Conservation (phyloP, 35 echinoderm and acorn worm species). For the Strongylocentrotus purpuratus region DNA sequence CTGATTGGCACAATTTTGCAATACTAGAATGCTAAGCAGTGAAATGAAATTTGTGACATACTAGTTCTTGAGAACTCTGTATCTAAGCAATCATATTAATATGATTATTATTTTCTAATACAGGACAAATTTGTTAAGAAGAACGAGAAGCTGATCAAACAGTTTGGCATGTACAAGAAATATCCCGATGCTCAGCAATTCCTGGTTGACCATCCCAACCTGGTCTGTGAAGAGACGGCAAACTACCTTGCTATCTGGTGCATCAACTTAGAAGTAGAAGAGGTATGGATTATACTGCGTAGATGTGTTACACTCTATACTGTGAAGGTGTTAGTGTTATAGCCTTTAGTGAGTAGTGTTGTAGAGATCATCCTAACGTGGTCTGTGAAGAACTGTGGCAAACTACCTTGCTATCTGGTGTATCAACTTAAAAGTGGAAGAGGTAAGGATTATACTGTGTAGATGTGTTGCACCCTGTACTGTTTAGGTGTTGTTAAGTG, state of each 20-base stretch:
- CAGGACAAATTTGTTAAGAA: conserved; percentile 94
- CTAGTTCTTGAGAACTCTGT: too few relatives aligned
- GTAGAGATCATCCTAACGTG: conserved; percentile 65
- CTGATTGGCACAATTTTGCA: too few relatives aligned
- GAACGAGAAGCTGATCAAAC: conserved; percentile 86
- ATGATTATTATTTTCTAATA: not conserved
- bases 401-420: conserved; percentile 97
- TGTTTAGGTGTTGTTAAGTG: too few relatives aligned
- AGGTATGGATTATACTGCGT: conserved; percentile 56
- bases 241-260: conserved; percentile 98
- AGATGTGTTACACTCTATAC: not conserved
- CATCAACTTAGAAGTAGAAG: conserved; percentile 86
- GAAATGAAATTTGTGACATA: too few relatives aligned
- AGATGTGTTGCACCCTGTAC: not conserved
- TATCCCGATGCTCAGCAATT: conserved; percentile 76
- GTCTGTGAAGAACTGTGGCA: conserved; percentile 91
- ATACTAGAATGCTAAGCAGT: too few relatives aligned
- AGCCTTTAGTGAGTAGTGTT: too few relatives aligned
- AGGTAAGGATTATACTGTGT: conserved; percentile 65
- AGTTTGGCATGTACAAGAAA: conserved; percentile 88
- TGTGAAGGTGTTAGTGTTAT: not conserved
- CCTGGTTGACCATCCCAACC: conserved; percentile 67
- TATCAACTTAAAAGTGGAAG: conserved; percentile 87
- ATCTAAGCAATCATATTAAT: too few relatives aligned
- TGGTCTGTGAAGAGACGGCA: conserved; percentile 89